Evolutionary conservation across 2,888 invertebrate genomes (phyloP).

Genomic region (Globia sparganii): DNA sequence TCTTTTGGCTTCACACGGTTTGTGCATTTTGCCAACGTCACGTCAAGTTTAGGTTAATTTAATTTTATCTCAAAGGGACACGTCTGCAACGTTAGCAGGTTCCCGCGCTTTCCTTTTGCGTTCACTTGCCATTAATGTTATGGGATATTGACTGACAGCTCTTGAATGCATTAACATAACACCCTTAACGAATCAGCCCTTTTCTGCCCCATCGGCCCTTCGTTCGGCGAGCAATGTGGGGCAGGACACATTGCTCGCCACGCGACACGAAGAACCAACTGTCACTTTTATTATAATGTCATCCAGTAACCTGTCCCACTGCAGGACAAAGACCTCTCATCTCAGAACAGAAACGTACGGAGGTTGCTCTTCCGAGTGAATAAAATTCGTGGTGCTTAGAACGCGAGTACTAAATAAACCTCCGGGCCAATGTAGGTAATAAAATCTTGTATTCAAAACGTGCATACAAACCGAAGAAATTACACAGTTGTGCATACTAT

Average conservation of each 20-base stretch:
- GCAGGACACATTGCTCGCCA: background rate
- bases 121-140: background rate
- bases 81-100: background rate
- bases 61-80: too few species aligned
- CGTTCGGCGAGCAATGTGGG: too few species aligned
- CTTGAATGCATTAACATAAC: background rate
- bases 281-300: background rate
- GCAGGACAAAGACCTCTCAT: background rate
- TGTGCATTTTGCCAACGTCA: background rate
- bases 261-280: background rate
- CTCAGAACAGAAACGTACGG: background rate
- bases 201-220: background rate
- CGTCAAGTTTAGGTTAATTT: background rate
- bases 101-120: background rate
- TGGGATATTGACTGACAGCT: background rate
- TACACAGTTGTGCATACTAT: conserved; percentile 46
- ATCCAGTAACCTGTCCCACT: background rate
- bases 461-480: conserved; percentile 54
- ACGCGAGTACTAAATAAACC: background rate
- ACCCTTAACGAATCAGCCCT: background rate
- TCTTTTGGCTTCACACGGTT: too few species aligned
- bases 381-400: background rate
- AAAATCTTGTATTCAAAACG: conserved; percentile 15
- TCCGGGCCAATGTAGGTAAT: background rate
- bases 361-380: background rate